Evolutionary conservation across 2,888 invertebrate species (phyloP).

Genomic region (Sepioteuthis lessoniana): DNA sequence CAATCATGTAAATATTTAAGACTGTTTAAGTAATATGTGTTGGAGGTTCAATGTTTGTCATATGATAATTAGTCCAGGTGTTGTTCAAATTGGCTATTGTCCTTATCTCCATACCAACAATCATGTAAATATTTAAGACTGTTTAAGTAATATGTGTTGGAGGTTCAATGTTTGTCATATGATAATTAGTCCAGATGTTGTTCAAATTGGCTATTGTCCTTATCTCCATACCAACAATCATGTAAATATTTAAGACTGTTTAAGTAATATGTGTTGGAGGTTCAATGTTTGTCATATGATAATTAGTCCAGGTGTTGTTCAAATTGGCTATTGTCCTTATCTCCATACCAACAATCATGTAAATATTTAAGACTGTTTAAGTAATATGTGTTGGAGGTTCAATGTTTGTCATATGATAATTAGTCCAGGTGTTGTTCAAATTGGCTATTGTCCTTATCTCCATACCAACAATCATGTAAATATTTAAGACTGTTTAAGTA

Average conservation of each 20-base stretch:
- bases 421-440: too few relatives aligned
- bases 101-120: background rate
- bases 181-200: background rate
- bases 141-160: background rate
- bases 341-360: background rate
- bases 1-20: background rate
- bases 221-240: background rate
- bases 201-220: background rate
- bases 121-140: background rate
- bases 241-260: background rate
- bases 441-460: too few relatives aligned
- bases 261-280: background rate
- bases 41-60: background rate
- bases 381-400: too few relatives aligned
- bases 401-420: too few relatives aligned
- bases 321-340: background rate
- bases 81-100: background rate
- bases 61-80: background rate
- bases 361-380: too few relatives aligned
- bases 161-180: background rate
- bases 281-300: background rate
- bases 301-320: background rate
- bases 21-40: background rate
- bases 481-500: too few relatives aligned
- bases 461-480: too few relatives aligned